Base-by-base conservation (phyloP, 2,113 vertebrate genomes). In the Pagrus major region DNA sequence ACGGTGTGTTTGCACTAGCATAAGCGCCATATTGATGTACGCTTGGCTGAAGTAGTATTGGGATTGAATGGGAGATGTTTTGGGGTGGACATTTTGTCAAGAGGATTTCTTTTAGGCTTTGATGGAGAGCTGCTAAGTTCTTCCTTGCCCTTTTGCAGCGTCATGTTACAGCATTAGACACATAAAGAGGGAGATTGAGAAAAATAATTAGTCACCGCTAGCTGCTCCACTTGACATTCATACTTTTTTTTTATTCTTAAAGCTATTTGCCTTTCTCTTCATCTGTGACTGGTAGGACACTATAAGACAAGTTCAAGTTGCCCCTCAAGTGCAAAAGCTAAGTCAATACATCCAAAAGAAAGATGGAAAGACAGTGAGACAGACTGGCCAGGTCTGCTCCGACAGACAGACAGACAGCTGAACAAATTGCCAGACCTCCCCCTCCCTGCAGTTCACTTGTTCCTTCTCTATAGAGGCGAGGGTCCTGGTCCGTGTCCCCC, bases 401-500 rank as follows among this genome's bases (percentile, higher is more conserved):
- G 79, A 91, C 71, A 72, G 84, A 82, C 71, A 81, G 69, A 90
- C 77, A 88, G 90, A 91, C 91, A 92, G 92, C 89, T 93, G 91
- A 89, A 92, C 93, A 93, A 93, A 93, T 93, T 93, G 89, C 70
- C 63, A 88, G 80, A 86, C 87, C 85, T 84, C 87, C 90, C 89
- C 90, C 90, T 91, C 88, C 88, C 81, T 74, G 81, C 87, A 86
- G 75, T 86, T 89, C 89, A 83, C 89, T 94, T 93, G 92, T 94
- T 90, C 80, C 61, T 44, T 83, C 86, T 84, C 82, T 90, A 88
- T 88, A 85, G 90, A 88, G 70, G 68, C 84, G 75, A 88, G 84
- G 86, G 69, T 92, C 86, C 85, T 86, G 79, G 89, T 88, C 84
- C 83, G 39, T 88, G 78, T 85, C 88, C 88, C 88, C 83, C 85